phyloP scores from a whole-genome alignment of 2,113 vertebrate species.

The Varanus komodoensis region DNA sequence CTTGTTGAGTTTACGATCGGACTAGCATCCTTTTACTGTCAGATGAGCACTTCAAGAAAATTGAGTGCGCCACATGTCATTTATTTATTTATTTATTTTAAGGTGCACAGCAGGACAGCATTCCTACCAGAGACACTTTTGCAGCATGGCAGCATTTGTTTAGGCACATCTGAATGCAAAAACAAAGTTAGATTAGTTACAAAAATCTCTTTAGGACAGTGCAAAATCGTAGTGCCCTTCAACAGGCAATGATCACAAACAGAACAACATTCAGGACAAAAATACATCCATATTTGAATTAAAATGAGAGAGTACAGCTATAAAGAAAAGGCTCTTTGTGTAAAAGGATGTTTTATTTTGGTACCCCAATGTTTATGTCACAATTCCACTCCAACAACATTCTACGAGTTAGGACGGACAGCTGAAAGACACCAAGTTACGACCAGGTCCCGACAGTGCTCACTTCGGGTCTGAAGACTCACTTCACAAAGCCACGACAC shows the following conservation, averaged over 20 bases:
- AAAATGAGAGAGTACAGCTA: constrained; percentile 37
- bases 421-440: constrained; percentile 37
- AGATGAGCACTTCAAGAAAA: constrained; percentile 67
- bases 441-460: constrained; percentile 2
- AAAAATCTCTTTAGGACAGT: constrained; percentile 70
- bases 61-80: constrained; percentile 58
- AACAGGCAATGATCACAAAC: constrained; percentile 66
- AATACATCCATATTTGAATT: constrained; percentile 64
- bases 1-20: constrained; percentile 69
- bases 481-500: constrained; percentile 23
- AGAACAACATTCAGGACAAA: constrained; percentile 61
- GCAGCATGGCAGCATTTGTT: constrained; percentile 76
- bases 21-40: constrained; percentile 74
- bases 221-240: constrained; percentile 74
- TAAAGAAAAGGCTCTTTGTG: constrained; percentile 43
- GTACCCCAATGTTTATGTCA: constrained; percentile 49
- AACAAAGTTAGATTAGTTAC: constrained; percentile 45
- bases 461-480: constrained; percentile 38
- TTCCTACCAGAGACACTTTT: constrained; percentile 66
- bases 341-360: constrained; percentile 54
- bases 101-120: constrained; percentile 73
- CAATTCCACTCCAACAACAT: constrained; percentile 44
- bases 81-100: constrained; percentile 43
- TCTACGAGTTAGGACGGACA: constrained; percentile 39
- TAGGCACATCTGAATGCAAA: constrained; percentile 81